Evolutionary conservation across 64 coral and sea anemone species (phyloP), one percentile per base, ranked within the genome.

Genomic region (Stichodactyla helianthus): DNA sequence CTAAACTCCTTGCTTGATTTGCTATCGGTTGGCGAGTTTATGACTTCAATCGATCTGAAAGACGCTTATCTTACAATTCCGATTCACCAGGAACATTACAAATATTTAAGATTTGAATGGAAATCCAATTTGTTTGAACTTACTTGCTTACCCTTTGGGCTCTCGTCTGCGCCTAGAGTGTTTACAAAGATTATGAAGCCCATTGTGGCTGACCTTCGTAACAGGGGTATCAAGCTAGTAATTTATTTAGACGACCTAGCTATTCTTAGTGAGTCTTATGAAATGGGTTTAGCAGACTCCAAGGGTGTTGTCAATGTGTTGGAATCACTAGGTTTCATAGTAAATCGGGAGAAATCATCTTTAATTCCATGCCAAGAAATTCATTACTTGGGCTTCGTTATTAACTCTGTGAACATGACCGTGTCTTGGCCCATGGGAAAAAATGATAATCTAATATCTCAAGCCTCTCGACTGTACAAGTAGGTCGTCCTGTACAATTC

Each of bases 21-120:
- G 16, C 5, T 87, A 44, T 87, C 85, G 3, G 84, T 31, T 52
- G 35, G 18, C 15, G 22, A 76, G 16, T 87, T 87, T 77, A 52
- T 87, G 52, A 87, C 67, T n/a, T 55, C 68, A 22, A 77, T 87
- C 55, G 85, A 87, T 7, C 5, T 87, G 28, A 87, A 77, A 52
- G 85, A 87, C 55, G 68, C 85, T 50, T 54, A 53, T 52, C 71
- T 86, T 22, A 86, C 85, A 53, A 74, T 86, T 53, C 65, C 85
- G 25, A 86, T 70, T 20, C 64, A 74, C 64, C 6, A 20, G 25
- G 44, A 86, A 55, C 58, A 85, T 10, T 18, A n/a, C 74, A 77
- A 77, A 77, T 27, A 58, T 57, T 85, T 85, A 65, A 85, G 83
- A 63, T 55, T 83, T 51, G 50, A 18, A 59, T 83, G 52, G 82